Percentiles rank a stretch among this genome's conserved stretches.
These are phyloP conservation scores for Mythimna vitellina DNA, from an alignment of 2,888 invertebrate species.

Conservation along the genomic window DNA sequence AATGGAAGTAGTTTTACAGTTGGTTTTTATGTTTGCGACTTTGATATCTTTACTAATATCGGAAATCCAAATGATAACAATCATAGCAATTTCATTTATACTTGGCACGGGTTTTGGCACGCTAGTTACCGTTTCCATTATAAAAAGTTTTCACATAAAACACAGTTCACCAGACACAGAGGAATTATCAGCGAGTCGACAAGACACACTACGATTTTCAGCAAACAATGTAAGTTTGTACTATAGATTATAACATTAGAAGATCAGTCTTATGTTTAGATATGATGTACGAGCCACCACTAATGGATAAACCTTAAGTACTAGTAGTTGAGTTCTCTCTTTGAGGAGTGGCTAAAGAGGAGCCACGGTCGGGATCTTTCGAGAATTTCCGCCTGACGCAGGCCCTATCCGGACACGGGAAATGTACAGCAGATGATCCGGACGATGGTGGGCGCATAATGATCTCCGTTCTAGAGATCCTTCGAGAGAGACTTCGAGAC, in stretches of 20 bases:
- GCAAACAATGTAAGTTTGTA: neutral
- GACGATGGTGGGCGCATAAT: too few species aligned
- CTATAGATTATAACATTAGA: neutral
- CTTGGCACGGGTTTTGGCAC: neutral
- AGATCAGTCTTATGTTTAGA: neutral
- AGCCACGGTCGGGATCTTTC: too few species aligned
- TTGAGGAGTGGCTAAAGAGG: too few species aligned
- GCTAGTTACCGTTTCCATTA: neutral
- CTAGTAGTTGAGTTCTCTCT: too few species aligned
- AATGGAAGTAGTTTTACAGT: neutral
- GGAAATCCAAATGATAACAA: neutral
- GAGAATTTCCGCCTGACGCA: too few species aligned
- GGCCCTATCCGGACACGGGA: too few species aligned
- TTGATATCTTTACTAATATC: neutral
- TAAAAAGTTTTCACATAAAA: neutral
- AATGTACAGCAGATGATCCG: too few species aligned
- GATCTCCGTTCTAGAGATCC: too few species aligned
- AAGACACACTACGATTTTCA: neutral
- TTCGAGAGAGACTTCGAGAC: too few species aligned
- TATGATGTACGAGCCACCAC: neutral
- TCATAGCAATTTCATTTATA: neutral
- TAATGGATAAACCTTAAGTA: neutral
- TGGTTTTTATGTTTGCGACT: fast-evolving
- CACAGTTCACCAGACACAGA: neutral
- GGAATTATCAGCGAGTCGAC: neutral